Evolutionary conservation across 2,797 vertebrate species (phyloP).

Genomic region (Erpetoichthys calabaricus): DNA sequence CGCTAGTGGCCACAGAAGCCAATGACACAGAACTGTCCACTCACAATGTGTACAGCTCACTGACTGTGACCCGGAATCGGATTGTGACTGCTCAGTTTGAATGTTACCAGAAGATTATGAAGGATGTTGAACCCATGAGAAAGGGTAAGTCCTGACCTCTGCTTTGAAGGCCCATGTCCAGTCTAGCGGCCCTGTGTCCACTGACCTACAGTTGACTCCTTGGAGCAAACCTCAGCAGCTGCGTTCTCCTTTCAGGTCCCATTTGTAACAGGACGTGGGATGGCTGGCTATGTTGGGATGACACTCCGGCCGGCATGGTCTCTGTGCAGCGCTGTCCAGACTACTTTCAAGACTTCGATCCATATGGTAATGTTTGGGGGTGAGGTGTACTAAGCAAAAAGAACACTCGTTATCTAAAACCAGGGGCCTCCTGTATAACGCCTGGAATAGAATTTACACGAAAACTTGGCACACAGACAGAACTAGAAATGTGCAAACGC

Average conservation of each 20-base stretch:
- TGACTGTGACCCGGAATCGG: constrained; percentile 71
- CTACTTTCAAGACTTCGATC: constrained; percentile 93
- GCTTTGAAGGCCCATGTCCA: no score
- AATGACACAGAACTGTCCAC: constrained; percentile 42
- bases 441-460: no score
- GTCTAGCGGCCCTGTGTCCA: no score
- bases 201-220: no score
- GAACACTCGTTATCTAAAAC: no score
- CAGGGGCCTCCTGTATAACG: no score
- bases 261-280: constrained; percentile 92
- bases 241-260: constrained; percentile 31
- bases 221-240: not conserved
- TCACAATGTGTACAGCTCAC: constrained; percentile 40
- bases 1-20: constrained; percentile 38
- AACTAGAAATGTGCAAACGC: no score
- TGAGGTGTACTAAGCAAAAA: no score
- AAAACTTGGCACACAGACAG: no score
- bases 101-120: constrained; percentile 94
- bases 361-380: constrained; percentile 54
- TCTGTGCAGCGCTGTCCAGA: constrained; percentile 84
- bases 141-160: constrained; percentile 45
- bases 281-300: constrained; percentile 93
- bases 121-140: constrained; percentile 43
- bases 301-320: constrained; percentile 55
- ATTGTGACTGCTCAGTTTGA: constrained; percentile 93